Conservation (phyloP, 1,140 invertebrate species). For the Megalopta genalis region DNA sequence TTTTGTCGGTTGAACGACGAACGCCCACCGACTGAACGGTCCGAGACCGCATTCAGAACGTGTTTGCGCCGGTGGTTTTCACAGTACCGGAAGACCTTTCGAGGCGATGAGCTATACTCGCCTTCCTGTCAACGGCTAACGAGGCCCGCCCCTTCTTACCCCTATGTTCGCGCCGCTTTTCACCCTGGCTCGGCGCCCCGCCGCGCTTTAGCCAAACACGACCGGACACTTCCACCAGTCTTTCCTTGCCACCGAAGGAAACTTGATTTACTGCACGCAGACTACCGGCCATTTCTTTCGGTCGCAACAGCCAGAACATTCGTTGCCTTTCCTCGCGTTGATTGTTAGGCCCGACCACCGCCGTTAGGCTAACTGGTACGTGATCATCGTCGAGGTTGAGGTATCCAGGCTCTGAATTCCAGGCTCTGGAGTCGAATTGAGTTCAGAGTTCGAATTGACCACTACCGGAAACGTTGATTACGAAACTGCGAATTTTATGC, state of each 20-base stretch:
- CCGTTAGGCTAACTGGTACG: background rate
- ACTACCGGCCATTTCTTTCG: conserved; percentile 23
- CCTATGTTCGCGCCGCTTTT: conserved; percentile 55
- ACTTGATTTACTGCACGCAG: conserved; percentile 57
- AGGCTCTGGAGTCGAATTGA: background rate
- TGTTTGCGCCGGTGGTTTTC: conserved; percentile 61
- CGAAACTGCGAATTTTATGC: no score
- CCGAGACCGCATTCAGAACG: conserved; percentile 45
- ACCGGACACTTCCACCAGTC: conserved; percentile 47
- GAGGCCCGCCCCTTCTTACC: conserved; percentile 59
- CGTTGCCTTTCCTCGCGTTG: conserved; percentile 15
- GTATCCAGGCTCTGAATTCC: background rate
- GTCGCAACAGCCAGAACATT: background rate
- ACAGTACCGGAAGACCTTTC: conserved; percentile 69
- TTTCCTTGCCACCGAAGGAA: conserved; percentile 36
- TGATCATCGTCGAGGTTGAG: background rate
- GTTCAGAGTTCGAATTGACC: no score
- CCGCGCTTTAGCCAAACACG: conserved; percentile 57
- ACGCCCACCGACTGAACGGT: conserved; percentile 35
- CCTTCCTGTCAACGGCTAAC: conserved; percentile 73
- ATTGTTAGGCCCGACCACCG: background rate
- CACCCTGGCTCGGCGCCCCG: conserved; percentile 50
- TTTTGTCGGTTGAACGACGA: conserved; percentile 44
- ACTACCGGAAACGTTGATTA: no score
- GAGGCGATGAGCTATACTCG: conserved; percentile 60